Percentiles rank a stretch among this genome's conserved stretches.
These are phyloP conservation scores for Microcebus jonahi DNA, from an alignment of 2,113 vertebrate species.

Conservation along the genomic window DNA sequence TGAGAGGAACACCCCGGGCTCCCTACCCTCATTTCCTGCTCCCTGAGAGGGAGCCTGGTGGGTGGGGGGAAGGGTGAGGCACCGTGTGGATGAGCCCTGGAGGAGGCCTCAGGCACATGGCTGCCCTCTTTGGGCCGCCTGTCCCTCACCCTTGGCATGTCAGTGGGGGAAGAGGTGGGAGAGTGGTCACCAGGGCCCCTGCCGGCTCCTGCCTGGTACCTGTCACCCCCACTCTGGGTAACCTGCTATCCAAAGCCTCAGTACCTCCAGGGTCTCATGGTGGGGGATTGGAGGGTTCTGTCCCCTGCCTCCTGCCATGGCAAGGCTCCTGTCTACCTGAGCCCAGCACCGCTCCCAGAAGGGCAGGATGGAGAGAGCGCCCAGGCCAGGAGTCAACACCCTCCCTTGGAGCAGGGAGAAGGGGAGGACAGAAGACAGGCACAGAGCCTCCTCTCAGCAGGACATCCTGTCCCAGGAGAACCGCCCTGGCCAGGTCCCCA, in stretches of 20 bases:
- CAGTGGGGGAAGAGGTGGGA: background rate
- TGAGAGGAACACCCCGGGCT: constrained; percentile 33
- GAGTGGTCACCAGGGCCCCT: accelerated
- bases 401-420: background rate
- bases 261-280: background rate
- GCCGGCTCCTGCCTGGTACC: background rate
- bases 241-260: background rate
- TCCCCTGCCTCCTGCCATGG: background rate
- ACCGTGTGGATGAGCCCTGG: too few relatives aligned
- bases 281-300: background rate
- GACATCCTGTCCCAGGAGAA: background rate
- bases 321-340: background rate
- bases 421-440: background rate
- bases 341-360: too few relatives aligned
- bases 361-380: too few relatives aligned
- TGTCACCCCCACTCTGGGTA: background rate
- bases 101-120: background rate
- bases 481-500: background rate
- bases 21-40: constrained; percentile 40
- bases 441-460: constrained; percentile 4
- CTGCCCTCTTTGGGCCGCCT: background rate
- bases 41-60: background rate
- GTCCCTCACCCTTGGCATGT: background rate
- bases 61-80: background rate
- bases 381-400: background rate